Evolutionary conservation across 1,140 invertebrate species (phyloP).

Genomic region (Cryptotermes secundus): DNA sequence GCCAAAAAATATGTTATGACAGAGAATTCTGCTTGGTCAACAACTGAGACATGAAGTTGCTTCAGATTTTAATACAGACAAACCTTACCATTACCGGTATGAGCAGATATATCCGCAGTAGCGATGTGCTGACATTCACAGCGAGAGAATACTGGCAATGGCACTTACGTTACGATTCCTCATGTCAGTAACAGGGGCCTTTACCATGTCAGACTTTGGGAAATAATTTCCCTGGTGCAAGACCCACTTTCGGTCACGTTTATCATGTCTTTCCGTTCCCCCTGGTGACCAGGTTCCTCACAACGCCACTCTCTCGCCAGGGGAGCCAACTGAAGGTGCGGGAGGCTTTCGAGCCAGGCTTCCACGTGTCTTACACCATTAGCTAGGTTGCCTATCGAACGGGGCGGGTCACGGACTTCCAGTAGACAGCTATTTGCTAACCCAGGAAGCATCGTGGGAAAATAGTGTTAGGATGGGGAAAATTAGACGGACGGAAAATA

Average conservation of each 20-base stretch:
- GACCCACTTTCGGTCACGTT: neutral
- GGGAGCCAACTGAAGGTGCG: neutral
- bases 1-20: no score
- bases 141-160: neutral
- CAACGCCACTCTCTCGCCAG: neutral
- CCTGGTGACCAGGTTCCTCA: neutral
- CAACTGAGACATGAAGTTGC: no score
- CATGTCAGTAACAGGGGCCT: neutral
- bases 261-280: neutral
- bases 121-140: no score
- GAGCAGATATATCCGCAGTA: no score
- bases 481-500: no score
- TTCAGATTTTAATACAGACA: no score
- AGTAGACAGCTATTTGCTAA: no score
- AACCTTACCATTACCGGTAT: no score
- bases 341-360: neutral
- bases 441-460: no score
- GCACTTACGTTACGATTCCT: neutral
- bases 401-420: neutral
- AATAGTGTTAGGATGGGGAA: no score
- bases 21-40: no score
- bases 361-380: no score
- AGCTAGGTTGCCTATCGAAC: neutral
- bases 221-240: neutral
- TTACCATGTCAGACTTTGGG: neutral